Conservation (phyloP, 2,113 vertebrate species). For the Apistogramma diplotaenia region DNA sequence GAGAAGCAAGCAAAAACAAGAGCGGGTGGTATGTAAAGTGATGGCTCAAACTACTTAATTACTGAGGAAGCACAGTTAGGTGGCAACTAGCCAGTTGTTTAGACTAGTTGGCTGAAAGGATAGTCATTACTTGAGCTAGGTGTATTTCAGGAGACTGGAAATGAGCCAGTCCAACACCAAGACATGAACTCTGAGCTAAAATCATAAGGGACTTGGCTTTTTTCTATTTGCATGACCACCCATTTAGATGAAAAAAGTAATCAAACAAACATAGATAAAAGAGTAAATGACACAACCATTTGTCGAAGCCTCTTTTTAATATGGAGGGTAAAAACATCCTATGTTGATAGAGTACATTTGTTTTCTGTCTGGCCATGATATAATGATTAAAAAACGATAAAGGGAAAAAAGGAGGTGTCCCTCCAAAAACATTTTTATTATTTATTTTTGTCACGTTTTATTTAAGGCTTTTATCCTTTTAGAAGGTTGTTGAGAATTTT, state of each 20-base stretch:
- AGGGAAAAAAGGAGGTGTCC: conserved; percentile 53
- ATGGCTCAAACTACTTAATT: background rate
- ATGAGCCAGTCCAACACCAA: conserved; percentile 9
- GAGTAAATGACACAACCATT: conserved; percentile 53
- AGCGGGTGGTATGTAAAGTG: background rate
- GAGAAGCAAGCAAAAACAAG: background rate
- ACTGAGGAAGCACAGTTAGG: conserved; percentile 23
- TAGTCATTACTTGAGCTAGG: background rate
- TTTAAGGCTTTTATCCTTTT: conserved; percentile 58
- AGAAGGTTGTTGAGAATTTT: conserved; percentile 30
- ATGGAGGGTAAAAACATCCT: conserved; percentile 42
- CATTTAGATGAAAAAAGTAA: conserved; percentile 58
- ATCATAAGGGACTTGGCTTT: conserved; percentile 49
- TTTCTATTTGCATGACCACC: conserved; percentile 74
- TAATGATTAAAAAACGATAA: conserved; percentile 35
- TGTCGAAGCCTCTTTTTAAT: conserved; percentile 54
- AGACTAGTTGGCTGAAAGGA: background rate
- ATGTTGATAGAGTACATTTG: conserved; percentile 57
- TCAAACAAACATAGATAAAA: conserved; percentile 54
- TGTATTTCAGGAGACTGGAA: conserved; percentile 8
- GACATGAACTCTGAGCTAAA: conserved; percentile 9
- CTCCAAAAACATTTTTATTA: conserved; percentile 39
- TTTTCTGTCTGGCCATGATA: conserved; percentile 58
- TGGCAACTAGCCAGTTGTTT: background rate
- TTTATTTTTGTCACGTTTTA: conserved; percentile 49